These are phyloP conservation scores for Lytechinus variegatus DNA, from an alignment of 35 echinoderm and acorn worm species.

Conservation along the genomic window DNA sequence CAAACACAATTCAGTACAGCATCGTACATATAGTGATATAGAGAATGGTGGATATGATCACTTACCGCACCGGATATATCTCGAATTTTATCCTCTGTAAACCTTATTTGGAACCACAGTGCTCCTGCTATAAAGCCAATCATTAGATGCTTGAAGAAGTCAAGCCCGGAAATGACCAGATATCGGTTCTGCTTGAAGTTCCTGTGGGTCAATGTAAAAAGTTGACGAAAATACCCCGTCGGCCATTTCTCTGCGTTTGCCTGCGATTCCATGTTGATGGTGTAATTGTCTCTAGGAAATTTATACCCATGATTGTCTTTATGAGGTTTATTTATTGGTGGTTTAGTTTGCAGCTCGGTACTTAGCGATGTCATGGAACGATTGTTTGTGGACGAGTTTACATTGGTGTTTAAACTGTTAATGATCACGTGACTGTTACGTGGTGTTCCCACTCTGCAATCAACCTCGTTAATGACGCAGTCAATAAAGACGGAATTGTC, in stretches of 20 bases:
- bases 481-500: background rate
- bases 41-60: background rate
- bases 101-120: conserved; percentile 63
- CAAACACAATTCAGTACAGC: too few species aligned
- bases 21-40: too few species aligned
- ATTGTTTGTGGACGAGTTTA: background rate
- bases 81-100: conserved; percentile 53
- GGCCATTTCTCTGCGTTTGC: conserved; percentile 54
- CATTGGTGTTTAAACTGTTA: background rate
- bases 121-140: conserved; percentile 58
- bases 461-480: background rate
- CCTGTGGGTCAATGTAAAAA: conserved; percentile 52
- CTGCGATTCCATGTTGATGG: background rate
- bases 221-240: conserved; percentile 62
- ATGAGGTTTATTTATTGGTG: background rate
- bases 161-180: conserved; percentile 56
- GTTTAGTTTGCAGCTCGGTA: background rate
- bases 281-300: background rate
- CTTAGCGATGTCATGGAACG: background rate
- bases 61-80: conserved; percentile 77
- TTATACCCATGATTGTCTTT: too few species aligned
- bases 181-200: conserved; percentile 67
- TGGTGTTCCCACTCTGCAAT: background rate
- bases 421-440: background rate
- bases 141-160: conserved; percentile 52